A percentile compares a stretch with the other conserved stretches of the same genome.
Conservation (phyloP, 2,888 invertebrate genomes). For the Pilophorus perplexus region DNA sequence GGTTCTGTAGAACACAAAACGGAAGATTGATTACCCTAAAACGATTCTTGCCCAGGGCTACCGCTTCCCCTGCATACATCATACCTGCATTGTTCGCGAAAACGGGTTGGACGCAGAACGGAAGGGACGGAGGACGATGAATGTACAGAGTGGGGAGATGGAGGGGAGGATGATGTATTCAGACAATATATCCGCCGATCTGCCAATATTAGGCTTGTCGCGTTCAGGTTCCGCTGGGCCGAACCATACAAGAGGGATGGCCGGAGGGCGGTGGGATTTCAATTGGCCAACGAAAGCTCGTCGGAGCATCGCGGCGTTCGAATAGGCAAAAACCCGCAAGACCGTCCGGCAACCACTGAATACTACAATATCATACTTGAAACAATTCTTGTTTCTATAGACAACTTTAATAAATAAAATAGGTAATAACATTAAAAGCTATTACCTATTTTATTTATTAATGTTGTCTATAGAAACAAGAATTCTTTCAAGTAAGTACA, state of each 20-base stretch:
- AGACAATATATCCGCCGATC: slow-evolving; percentile 17
- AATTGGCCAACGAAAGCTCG: neutral
- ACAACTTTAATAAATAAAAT: too few species aligned
- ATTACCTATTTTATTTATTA: too few species aligned
- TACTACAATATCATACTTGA: too few species aligned
- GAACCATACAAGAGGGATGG: too few species aligned
- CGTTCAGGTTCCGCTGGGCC: slow-evolving; percentile 1
- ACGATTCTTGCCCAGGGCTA: slow-evolving; percentile 1
- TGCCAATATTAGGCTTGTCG: slow-evolving; percentile 14
- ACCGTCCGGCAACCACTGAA: neutral
- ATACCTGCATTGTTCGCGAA: neutral
- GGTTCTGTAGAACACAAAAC: slow-evolving; percentile 10
- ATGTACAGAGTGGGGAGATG: neutral
- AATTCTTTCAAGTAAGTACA: too few species aligned
- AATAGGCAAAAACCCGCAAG: slow-evolving; percentile 1
- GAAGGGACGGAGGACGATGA: too few species aligned
- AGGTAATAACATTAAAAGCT: too few species aligned
- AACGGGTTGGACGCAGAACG: too few species aligned
- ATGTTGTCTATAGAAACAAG: too few species aligned
- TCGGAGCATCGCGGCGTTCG: neutral
- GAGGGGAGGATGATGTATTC: slow-evolving; percentile 1
- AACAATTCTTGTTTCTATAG: too few species aligned
- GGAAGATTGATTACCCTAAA: slow-evolving; percentile 7
- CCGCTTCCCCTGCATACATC: neutral
- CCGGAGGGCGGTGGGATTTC: neutral